A percentile compares a stretch with the other conserved stretches of the same genome.
phyloP scores from a whole-genome alignment of 2,113 vertebrate species.

The Myrmecobius fasciatus region DNA sequence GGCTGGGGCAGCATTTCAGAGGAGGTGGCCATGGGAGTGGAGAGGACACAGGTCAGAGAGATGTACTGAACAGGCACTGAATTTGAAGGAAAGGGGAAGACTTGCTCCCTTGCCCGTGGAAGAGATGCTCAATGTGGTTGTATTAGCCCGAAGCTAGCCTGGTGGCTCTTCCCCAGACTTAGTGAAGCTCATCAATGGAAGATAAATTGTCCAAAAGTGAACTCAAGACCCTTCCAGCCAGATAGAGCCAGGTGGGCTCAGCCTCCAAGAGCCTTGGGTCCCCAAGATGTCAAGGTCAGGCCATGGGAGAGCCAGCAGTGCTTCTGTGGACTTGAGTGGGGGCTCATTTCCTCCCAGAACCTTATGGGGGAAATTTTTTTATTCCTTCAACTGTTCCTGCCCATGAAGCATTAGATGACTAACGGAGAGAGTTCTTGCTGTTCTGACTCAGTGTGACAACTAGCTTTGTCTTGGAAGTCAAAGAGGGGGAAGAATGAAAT shows the following conservation, averaged over 20 bases:
- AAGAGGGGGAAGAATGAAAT: background rate
- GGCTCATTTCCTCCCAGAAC: background rate
- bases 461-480: constrained; percentile 1
- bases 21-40: no score
- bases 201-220: background rate
- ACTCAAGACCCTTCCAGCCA: background rate
- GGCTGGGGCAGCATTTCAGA: no score
- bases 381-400: background rate
- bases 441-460: constrained; percentile 13
- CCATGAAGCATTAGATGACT: background rate
- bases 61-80: no score
- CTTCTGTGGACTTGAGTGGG: background rate
- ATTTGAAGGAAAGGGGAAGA: background rate
- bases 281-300: background rate
- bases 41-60: no score
- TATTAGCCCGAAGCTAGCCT: no score
- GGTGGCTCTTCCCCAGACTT: background rate
- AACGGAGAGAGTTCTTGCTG: background rate
- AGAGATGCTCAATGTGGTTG: no score
- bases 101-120: background rate
- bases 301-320: background rate
- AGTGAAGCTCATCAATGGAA: no score
- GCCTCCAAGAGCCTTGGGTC: background rate
- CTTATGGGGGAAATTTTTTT: background rate
- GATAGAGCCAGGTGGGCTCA: background rate